Evolutionary conservation across 2,113 vertebrate species (phyloP), one percentile per base, ranked within the genome.

Genomic region (human): DNA sequence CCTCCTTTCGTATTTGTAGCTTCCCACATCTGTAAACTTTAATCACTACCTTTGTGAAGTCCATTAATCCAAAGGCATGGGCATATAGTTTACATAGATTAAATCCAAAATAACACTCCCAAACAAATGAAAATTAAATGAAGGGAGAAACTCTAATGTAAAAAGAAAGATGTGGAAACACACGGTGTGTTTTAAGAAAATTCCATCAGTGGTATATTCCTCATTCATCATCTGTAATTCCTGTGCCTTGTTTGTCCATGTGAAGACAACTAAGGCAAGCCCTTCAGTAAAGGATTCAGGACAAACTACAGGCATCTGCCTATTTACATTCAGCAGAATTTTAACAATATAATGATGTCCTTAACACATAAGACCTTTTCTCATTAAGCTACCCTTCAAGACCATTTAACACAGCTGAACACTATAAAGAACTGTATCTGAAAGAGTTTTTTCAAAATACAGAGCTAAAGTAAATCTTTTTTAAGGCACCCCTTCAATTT

Each of bases 1-100:
- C 98, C 97, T 75, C 96, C 97, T 98, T 98, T 99, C 98, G 98
- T 98, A 98, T 98, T 96, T 99, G 98, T 97, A 98, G 98, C 97
- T 99, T 97, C 97, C 98, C 98, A 98, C 98, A 98, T 98, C 95
- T 97, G 86, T 97, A 98, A 85, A 97, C 98, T 98, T 99, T 98
- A 98, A 98, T 97, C 94, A 96, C 87, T 99, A 98, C 98, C 98
- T 99, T 99, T 99, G 97, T 98, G 95, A 99, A 99, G 98, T 92
- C 99, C 98, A 98, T 99, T 97, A 98, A 98, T 98, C 98, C 96
- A 88, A 93, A 98, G 97, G 97, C 97, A 97, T 96, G 98, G 98
- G 97, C 97, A 96, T 98, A 98, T 90, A 98, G 98, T 98, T 99
- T 97, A 98, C 97, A 98, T 27, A 99, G 98, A 99, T 99, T 99